Evolutionary conservation across 2,113 vertebrate genomes (phyloP), one percentile per base, ranked within the genome.

Genomic region (Urocitellus parryii): DNA sequence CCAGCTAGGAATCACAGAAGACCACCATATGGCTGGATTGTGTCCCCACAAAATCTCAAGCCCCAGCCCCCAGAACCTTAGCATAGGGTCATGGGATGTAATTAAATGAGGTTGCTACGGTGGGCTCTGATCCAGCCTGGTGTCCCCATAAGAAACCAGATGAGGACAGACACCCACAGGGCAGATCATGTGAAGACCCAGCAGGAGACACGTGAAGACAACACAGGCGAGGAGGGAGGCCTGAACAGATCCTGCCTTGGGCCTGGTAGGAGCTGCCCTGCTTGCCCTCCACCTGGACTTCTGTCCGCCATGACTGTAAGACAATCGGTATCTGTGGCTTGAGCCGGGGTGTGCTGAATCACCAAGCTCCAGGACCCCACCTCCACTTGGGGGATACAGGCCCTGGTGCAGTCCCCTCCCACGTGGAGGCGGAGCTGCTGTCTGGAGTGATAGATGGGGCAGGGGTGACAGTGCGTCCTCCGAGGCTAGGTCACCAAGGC

Each of bases 291-390:
- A n/a, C 25, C 58, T 58, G 56, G 20, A 58, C 56, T 58, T 61
- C 58, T 61, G 58, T 24, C 22, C 48, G 22, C n/a, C 11, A 10
- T 22, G 67, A 27, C 29, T 3, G 1, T 20, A 3, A 27, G 82
- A 20, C 3, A 0, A 10, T 29, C 6, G 4, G 17, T 3, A 45
- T 20, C 73, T 58, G 37, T 67, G 61, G 37, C 34, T n/a, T 32
- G 9, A 56, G 48, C 58, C 22, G 32, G 0, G 1, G 29, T 22
- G 58, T 10, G 68, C 9, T 7, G 27, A 22, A 1, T 25, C 10
- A 4, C 53, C 82, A n/a, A 48, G 20, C 82, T 86, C 25, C 20
- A 4, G 20, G 6, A 18, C 0, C 16, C 81, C 53, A 39, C 34
- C 1, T 58, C 56, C 20, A 20, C 56, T 56, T 18, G 20, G 20